Base-by-base conservation (phyloP, 2,113 vertebrate species). In the Dermatemys mawii region DNA sequence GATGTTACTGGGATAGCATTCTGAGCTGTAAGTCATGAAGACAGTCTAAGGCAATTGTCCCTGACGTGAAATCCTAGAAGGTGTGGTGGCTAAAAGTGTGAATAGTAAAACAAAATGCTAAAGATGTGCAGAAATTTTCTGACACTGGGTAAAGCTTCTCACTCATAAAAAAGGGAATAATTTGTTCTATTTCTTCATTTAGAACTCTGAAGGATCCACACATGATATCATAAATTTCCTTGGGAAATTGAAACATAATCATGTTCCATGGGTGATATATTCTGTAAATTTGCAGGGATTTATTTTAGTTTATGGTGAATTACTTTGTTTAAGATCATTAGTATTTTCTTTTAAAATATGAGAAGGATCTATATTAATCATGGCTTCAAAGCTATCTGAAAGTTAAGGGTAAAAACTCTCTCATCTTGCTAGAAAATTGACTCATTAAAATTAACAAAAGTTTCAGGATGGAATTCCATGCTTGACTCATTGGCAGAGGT, bases 231-330 rank as follows among this genome's bases (percentile, higher is more conserved):
- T 48, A 27, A 26, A 29, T 11, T 8, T 35, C 46, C 49, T 55
- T 75, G 80, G 96, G 90, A 97, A 95, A 82, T 41, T 32, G 24
- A 90, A 91, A 91, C 87, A 11, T 89, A 95, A 84, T 83, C 26
- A 7, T 26, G 24, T 82, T 78, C 57, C 88, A 27, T 5, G 38
- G 26, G 57, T 87, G 35, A 84, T 6, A 83, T 55, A 53, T 53
- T 48, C 46, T 54, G 17, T 54, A 83, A 81, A 32, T 94, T 96
- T 88, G 17, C 11, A 35, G 17, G 46, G 2, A 86, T 13, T 29
- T 89, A 93, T 92, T 81, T 96, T 92, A 91, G 41, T 84, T 50
- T 29, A 53, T 53, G 54, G 51, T 24, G 81, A 88, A 63, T 88
- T 88, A 81, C 87, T 80, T 21, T 57, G 78, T 86, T 90, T 92